Evolutionary conservation across 1,140 invertebrate genomes (phyloP).

Genomic region (Monomorium pharaonis): DNA sequence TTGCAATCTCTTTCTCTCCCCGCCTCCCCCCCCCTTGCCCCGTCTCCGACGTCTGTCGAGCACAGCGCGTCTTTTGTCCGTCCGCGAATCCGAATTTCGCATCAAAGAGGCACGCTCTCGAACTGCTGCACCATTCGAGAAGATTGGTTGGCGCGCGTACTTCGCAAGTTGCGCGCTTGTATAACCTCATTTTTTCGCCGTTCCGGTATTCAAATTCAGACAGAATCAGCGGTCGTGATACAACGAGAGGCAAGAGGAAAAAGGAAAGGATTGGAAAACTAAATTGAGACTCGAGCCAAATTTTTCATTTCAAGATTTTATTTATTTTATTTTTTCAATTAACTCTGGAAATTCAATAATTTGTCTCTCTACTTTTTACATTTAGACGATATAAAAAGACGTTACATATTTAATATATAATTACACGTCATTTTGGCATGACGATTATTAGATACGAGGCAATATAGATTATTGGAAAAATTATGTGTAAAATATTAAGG

Average conservation of each 20-base stretch:
- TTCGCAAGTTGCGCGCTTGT: background rate
- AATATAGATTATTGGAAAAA: background rate
- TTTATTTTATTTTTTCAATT: background rate
- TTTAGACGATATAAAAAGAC: background rate
- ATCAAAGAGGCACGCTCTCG: slow-evolving; percentile 15
- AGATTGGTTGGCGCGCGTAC: background rate
- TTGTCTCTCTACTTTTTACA: background rate
- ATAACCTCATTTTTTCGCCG: background rate
- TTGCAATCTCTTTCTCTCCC: slow-evolving; percentile 10
- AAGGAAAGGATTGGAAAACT: background rate
- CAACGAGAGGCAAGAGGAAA: background rate
- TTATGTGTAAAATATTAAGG: background rate
- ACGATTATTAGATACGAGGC: background rate
- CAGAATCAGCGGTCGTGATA: background rate
- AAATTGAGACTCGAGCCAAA: background rate
- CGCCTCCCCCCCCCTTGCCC: no score
- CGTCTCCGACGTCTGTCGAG: background rate
- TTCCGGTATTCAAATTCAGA: background rate
- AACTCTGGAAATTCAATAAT: background rate
- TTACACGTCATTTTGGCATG: background rate
- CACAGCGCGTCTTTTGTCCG: background rate
- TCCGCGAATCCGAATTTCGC: background rate
- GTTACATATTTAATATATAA: no score
- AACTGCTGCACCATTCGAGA: background rate
- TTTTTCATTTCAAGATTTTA: background rate